These are phyloP conservation scores for Calameuta filiformis DNA, from an alignment of 2,888 invertebrate genomes.

Conservation along the genomic window DNA sequence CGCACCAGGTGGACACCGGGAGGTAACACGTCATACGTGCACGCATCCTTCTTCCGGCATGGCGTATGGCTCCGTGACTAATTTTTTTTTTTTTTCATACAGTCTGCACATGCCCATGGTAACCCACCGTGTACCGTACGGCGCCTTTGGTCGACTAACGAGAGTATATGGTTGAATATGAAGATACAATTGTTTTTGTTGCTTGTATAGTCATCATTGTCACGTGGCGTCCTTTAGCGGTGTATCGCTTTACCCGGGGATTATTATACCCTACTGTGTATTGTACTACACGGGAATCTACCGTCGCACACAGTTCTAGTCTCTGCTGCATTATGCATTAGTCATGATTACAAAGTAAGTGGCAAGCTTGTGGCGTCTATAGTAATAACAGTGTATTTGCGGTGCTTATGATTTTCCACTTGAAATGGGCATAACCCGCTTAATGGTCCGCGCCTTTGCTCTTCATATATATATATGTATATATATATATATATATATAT, in stretches of 20 bases:
- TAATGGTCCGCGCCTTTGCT: constrained; percentile 41
- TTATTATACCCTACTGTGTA: not conserved
- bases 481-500: not conserved
- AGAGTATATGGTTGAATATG: not conserved
- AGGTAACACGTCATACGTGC: not conserved
- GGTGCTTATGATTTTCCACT: constrained; percentile 59
- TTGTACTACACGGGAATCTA: not conserved
- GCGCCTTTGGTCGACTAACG: not conserved
- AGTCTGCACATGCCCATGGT: not conserved
- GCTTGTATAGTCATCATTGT: not conserved
- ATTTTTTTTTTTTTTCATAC: not conserved
- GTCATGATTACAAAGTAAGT: constrained; percentile 60
- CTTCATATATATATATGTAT: not conserved
- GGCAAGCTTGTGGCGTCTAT: constrained; percentile 50
- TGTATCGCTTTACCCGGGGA: not conserved
- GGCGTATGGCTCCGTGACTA: not conserved
- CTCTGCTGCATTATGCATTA: constrained; percentile 57
- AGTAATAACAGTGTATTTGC: constrained; percentile 57
- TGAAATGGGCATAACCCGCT: constrained; percentile 57
- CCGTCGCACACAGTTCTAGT: not conserved
- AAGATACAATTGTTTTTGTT: not conserved
- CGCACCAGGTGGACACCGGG: not conserved
- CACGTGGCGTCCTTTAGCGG: not conserved
- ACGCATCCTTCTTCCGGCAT: not conserved
- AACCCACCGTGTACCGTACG: not conserved